phyloP scores from a whole-genome alignment of 1,140 invertebrate species.

The Lasioglossum albipes region DNA sequence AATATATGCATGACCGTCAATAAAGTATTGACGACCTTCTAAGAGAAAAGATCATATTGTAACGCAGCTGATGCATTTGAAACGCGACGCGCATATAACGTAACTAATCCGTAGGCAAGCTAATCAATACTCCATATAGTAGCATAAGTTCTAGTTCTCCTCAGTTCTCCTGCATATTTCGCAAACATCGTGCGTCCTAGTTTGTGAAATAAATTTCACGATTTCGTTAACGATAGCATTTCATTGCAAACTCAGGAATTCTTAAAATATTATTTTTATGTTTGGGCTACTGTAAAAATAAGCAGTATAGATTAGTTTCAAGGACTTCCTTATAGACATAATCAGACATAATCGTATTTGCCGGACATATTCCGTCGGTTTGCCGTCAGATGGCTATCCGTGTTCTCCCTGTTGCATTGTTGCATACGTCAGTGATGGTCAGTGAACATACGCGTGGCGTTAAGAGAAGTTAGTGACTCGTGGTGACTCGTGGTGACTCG shows the following conservation, averaged over 20 bases:
- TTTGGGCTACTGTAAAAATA: background rate
- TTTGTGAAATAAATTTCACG: too few relatives aligned
- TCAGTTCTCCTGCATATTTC: background rate
- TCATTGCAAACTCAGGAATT: background rate
- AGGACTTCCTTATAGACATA: background rate
- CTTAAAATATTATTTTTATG: background rate
- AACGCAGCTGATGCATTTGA: background rate
- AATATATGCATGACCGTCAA: background rate
- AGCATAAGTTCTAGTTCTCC: background rate
- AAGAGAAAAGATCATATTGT: background rate
- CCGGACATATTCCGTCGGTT: background rate
- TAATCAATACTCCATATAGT: constrained; percentile 14
- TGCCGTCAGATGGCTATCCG: constrained; percentile 27
- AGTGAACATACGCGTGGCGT: constrained; percentile 25
- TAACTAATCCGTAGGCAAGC: background rate
- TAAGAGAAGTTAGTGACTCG: too few relatives aligned
- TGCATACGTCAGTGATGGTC: background rate
- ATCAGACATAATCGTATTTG: constrained; percentile 3
- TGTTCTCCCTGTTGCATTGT: constrained; percentile 31
- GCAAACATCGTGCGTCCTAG: background rate
- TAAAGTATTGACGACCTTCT: background rate
- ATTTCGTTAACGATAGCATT: background rate
- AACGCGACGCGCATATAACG: background rate
- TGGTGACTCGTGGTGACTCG: background rate
- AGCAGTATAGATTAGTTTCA: background rate